Evolutionary conservation across 2,888 invertebrate species (phyloP), one percentile per base, ranked within the genome.

Genomic region (Molorchus minor): DNA sequence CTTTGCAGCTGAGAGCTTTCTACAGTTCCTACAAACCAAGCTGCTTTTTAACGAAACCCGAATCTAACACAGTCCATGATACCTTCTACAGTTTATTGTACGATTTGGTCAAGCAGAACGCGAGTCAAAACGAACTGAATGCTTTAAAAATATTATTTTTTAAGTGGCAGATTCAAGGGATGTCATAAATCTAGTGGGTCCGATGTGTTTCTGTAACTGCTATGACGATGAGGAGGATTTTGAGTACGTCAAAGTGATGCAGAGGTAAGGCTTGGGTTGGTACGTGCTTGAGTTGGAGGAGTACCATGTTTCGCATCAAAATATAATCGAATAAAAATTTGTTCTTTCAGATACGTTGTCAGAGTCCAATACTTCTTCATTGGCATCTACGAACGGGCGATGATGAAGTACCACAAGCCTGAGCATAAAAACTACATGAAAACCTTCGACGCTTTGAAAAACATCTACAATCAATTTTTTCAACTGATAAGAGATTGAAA

Each of bases 341-440:
- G 7, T 3, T 33, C 12, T 10, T 10, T 10, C 5, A 33, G 61
- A n/a, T 69, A 75, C 0, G 73, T 75, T 12, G 63, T 71, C 4
- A 71, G 57, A 59, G 69, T 80, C 4, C 79, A 79, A 56, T 66
- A 78, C 0, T 71, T 71, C 46, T 77, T 78, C 47, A 73, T 70
- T 64, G 69, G 68, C 40, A 51, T 72, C 10, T 75, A 70, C 54
- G 65, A 74, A 2, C 61, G 71, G 58, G 66, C 65, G 47, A 33
- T 76, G 15, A 59, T 68, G 54, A 61, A 51, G 35, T 58, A 67
- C 20, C 76, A 74, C 25, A 43, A 65, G n/a, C 62, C 65, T 3
- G n/a, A 33, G 0, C 64, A 76, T 45, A 69, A 65, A 21, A 52
- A 67, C 17, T 70, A 72, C 57, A 41, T 49, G 2, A 62, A 67